Percentiles rank a stretch among this genome's conserved stretches.
Conservation (phyloP, 2,113 vertebrate genomes). For the Perca schrenkii region DNA sequence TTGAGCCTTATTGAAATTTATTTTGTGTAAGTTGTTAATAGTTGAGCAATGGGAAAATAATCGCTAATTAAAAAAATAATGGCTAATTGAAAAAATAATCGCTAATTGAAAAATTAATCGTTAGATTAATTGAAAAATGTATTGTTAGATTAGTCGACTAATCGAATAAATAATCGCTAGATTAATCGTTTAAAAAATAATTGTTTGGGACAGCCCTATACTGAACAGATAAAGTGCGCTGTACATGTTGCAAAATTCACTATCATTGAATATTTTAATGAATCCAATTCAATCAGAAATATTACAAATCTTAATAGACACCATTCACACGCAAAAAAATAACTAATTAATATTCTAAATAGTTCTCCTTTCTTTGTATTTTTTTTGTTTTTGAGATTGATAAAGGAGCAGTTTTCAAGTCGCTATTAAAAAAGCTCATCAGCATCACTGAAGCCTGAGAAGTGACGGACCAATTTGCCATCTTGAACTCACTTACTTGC, state of each 20-base stretch:
- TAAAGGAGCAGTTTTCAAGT: slow-evolving; percentile 24
- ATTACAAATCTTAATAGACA: not conserved
- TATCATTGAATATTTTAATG: not conserved
- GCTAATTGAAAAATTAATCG: too few species aligned
- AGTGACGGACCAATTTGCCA: slow-evolving; percentile 43
- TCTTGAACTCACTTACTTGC: slow-evolving; percentile 40
- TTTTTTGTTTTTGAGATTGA: slow-evolving; percentile 1
- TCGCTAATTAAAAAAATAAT: too few species aligned
- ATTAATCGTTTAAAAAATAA: too few species aligned
- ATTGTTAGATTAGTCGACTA: too few species aligned
- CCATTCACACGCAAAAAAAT: not conserved
- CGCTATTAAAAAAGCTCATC: slow-evolving; percentile 35
- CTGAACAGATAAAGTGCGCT: not conserved
- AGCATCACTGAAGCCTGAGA: slow-evolving; percentile 41
- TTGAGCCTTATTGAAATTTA: too few species aligned
- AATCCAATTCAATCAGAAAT: not conserved
- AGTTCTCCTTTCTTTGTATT: not conserved
- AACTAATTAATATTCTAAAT: not conserved
- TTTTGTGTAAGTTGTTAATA: too few species aligned
- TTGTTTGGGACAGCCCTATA: not conserved
- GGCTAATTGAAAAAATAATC: too few species aligned
- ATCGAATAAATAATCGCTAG: too few species aligned
- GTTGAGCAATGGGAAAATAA: too few species aligned
- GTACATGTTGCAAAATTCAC: not conserved
- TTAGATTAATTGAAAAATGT: too few species aligned